Evolutionary conservation across 1,140 invertebrate species (phyloP).

Genomic region (Melipona quadrifasciata): DNA sequence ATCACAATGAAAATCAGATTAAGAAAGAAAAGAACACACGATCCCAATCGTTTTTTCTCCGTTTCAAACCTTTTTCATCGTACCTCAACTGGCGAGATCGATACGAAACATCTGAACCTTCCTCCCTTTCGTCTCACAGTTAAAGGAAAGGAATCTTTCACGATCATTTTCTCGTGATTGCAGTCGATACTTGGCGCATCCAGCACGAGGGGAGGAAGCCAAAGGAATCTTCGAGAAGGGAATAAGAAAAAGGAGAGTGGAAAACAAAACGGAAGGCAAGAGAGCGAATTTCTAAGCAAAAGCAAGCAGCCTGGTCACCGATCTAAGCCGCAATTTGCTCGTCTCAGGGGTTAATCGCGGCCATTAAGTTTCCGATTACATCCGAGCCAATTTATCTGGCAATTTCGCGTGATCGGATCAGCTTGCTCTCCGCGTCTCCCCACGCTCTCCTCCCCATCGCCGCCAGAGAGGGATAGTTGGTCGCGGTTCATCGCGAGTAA

Average conservation of each 20-base stretch:
- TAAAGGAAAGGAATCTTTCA: too few relatives aligned
- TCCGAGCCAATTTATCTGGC: conserved; percentile 50
- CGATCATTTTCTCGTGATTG: not conserved
- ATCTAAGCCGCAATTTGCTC: conserved; percentile 34
- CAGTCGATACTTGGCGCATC: too few relatives aligned
- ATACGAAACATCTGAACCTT: not conserved
- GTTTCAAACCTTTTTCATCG: not conserved
- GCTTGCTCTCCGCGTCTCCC: not conserved
- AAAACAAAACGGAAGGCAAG: not conserved
- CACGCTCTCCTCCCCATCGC: not conserved
- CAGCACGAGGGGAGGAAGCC: too few relatives aligned
- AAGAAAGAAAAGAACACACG: not conserved
- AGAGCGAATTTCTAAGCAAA: conserved; percentile 15
- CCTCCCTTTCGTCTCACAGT: too few relatives aligned
- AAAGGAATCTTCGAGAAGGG: not conserved
- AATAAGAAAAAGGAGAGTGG: not conserved
- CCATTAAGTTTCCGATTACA: conserved; percentile 46
- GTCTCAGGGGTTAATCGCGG: conserved; percentile 35
- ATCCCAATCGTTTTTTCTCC: too few relatives aligned
- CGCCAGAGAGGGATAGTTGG: not conserved
- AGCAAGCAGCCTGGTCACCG: conserved; percentile 22
- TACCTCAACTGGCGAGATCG: not conserved
- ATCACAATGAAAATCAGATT: not conserved
- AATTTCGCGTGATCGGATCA: conserved; percentile 48
- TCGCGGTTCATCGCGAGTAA: conserved; percentile 27